These are phyloP conservation scores for Upupa epops DNA, from an alignment of 2,113 vertebrate genomes.

Conservation along the genomic window DNA sequence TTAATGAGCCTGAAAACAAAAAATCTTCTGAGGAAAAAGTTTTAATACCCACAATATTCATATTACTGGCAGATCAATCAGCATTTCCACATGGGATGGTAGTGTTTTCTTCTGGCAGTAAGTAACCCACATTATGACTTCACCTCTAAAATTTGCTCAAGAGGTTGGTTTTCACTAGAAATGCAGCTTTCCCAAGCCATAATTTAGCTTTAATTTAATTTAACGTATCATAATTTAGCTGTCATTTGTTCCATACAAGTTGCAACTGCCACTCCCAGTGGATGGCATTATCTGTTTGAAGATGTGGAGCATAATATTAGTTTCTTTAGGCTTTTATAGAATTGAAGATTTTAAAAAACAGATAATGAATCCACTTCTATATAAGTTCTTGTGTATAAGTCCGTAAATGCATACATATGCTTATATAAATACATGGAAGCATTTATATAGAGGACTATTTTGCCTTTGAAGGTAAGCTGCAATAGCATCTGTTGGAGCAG, in stretches of 20 bases:
- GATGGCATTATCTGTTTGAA: background rate
- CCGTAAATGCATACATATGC: background rate
- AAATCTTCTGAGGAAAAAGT: background rate
- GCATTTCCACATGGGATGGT: background rate
- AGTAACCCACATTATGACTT: conserved; percentile 38
- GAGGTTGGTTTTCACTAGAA: conserved; percentile 36
- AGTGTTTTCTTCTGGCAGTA: conserved; percentile 23
- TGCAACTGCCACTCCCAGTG: background rate
- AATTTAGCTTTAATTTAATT: no score
- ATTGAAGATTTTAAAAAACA: background rate
- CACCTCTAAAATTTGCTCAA: conserved; percentile 48
- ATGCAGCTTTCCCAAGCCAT: conserved; percentile 15
- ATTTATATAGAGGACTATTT: background rate
- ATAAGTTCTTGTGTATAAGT: background rate
- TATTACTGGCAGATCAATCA: conserved; percentile 21
- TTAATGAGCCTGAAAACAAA: background rate
- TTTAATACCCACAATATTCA: background rate
- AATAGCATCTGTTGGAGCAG: background rate
- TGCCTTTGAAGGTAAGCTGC: background rate
- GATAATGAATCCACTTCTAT: background rate
- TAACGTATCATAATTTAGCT: background rate
- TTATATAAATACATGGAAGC: background rate
- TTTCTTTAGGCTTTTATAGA: background rate
- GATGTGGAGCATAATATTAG: background rate
- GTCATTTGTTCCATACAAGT: conserved; percentile 35